Evolutionary conservation across 2,113 vertebrate genomes (phyloP).

Genomic region (Poeciliopsis retropinna): DNA sequence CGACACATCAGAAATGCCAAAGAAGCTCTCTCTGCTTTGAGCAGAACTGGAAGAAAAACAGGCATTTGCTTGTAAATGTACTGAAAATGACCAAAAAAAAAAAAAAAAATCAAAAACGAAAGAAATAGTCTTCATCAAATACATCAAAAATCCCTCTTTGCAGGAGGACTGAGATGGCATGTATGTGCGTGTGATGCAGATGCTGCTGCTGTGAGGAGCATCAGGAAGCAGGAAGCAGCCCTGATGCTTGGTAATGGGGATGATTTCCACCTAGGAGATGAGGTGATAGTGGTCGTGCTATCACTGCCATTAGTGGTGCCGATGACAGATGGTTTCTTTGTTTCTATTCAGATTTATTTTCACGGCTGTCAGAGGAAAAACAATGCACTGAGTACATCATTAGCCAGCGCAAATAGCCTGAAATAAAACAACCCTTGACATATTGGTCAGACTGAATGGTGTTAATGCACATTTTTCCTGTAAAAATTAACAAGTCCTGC

Average conservation of each 20-base stretch:
- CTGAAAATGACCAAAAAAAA: conserved; percentile 24
- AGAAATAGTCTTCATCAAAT: conserved; percentile 2
- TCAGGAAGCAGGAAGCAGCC: conserved; percentile 75
- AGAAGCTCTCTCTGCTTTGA: conserved; percentile 56
- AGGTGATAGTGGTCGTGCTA: conserved; percentile 69
- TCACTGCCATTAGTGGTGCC: conserved; percentile 71
- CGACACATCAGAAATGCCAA: conserved; percentile 82
- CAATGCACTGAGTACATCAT: conserved; percentile 59
- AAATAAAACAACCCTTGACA: conserved; percentile 56
- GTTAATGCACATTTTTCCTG: not conserved
- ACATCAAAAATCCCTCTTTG: conserved; percentile 35
- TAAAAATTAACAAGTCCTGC: not conserved
- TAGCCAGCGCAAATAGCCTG: conserved; percentile 53
- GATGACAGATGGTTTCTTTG: conserved; percentile 77
- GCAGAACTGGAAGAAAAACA: conserved; percentile 52
- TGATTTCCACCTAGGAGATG: conserved; percentile 78
- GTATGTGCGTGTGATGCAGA: conserved; percentile 36
- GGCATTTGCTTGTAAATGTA: conserved; percentile 35
- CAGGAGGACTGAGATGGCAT: conserved; percentile 21
- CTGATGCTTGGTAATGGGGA: conserved; percentile 72
- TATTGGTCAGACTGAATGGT: conserved; percentile 40
- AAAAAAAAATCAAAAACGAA: not conserved
- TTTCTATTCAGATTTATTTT: conserved; percentile 73
- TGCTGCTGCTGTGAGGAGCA: conserved; percentile 55
- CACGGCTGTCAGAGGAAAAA: conserved; percentile 60